Conservation (phyloP, 64 coral and sea anemone species). For the Platygyra sinensis region DNA sequence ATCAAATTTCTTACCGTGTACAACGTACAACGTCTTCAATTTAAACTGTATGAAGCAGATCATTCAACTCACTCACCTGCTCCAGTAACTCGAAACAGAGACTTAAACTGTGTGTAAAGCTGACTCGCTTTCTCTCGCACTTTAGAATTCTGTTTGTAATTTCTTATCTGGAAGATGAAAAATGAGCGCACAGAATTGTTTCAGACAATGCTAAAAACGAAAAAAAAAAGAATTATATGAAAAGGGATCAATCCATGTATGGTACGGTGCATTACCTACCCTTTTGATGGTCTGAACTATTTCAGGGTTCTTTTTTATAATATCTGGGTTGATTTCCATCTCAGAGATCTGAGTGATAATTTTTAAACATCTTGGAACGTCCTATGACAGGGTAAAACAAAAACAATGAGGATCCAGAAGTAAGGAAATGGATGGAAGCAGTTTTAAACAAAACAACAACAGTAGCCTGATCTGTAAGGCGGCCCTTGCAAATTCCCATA, state of each 20-base stretch:
- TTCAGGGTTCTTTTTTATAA: constrained; percentile 41
- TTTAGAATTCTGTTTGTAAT: constrained; percentile 53
- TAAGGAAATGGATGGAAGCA: neutral
- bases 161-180: constrained; percentile 13
- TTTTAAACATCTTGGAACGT: constrained; percentile 42
- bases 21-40: too few species aligned
- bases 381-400: neutral
- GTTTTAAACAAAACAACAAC: too few species aligned
- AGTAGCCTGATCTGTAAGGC: too few species aligned
- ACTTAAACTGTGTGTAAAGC: constrained; percentile 31
- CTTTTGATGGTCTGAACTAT: constrained; percentile 49
- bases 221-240: too few species aligned
- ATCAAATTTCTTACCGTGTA: too few species aligned
- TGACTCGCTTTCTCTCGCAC: constrained; percentile 40
- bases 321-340: constrained; percentile 45
- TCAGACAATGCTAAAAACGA: too few species aligned
- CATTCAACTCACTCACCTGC: neutral
- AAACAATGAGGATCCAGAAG: neutral
- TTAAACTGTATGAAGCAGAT: neutral
- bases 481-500: too few species aligned
- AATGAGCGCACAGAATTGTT: neutral
- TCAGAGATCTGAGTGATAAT: constrained; percentile 44
- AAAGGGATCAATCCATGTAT: neutral
- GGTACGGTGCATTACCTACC: neutral
- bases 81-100: neutral